Base-by-base conservation (phyloP, 2,797 vertebrate species). In the Thunnus albacares region DNA sequence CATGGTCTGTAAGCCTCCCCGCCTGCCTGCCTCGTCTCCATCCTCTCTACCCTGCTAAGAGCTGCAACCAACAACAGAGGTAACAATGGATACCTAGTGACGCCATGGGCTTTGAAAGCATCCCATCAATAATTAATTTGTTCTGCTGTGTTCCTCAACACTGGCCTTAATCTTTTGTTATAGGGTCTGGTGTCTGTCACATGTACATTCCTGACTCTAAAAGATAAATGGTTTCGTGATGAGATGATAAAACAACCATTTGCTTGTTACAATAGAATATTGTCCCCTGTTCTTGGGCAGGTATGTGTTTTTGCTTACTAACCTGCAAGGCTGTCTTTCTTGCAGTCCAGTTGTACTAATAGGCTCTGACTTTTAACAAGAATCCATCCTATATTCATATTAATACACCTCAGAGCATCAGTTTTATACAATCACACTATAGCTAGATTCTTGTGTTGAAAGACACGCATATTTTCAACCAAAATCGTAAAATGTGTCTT, bases 61-160 rank as follows among this genome's bases (percentile, higher is more conserved):
- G 77, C 87, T 65, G 70, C 80, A 89, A 88, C 87, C 81, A 90
- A 89, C 88, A 89, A 80, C 80, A 72, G 72, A 57, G 76, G 87
- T 85, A 94, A 92, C 91, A 91, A 90, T 88, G 90, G 91, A 91
- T 77, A 89, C 91, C 85, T 81, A 68, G 79, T 83, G 90, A 92
- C 47, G 85, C 82, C 77, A 81, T 2, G 15, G 76, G 78, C 90
- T 90, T 90, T 92, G 82, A 90, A 86, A 90, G 90, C 85, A 79
- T 76, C 74, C 81, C 85, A 90, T 94, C 88, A 91, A 94, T 93
- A 90, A 93, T 91, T 81, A 30, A 93, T 86, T 75, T 80, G 60
- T 20, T 87, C 80, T 75, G 87, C 80, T 77, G 85, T 88, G 81
- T 80, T 92, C 72, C 76, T 84, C 80, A 60, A 80, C 75, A 56